Percentiles rank a stretch among this genome's conserved stretches.
These are phyloP conservation scores for Dolichoris vasculosae DNA, from an alignment of 1,140 invertebrate genomes.

Conservation along the genomic window DNA sequence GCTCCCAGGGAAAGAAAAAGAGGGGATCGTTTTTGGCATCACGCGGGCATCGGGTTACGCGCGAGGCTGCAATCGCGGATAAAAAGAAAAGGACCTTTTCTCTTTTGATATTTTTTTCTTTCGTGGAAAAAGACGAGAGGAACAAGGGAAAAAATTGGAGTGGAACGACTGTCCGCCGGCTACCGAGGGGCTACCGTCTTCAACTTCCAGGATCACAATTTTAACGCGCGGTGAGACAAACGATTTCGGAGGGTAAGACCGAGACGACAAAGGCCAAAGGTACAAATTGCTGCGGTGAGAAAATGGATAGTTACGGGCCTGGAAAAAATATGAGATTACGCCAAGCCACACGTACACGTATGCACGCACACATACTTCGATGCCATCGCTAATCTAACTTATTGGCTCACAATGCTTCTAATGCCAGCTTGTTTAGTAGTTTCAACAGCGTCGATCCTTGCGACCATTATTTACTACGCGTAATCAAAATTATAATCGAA, in stretches of 20 bases:
- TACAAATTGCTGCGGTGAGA: not conserved
- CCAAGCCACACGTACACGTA: not conserved
- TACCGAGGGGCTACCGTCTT: not conserved
- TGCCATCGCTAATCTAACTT: not conserved
- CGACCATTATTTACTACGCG: too few relatives aligned
- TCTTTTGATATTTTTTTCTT: conserved; percentile 26
- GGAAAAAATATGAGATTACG: conserved; percentile 18
- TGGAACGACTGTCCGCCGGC: not conserved
- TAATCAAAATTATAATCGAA: too few relatives aligned
- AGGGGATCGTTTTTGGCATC: conserved; percentile 15
- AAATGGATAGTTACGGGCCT: not conserved
- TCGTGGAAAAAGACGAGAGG: not conserved
- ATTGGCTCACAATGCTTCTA: not conserved
- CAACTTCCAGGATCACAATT: not conserved
- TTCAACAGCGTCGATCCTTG: too few relatives aligned
- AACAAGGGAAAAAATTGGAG: conserved; percentile 17
- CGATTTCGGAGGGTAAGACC: not conserved
- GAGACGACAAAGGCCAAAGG: not conserved
- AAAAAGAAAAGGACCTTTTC: not conserved
- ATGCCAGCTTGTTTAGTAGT: too few relatives aligned
- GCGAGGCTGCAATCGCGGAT: not conserved
- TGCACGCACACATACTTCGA: not conserved
- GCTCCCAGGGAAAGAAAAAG: not conserved
- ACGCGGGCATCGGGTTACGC: conserved; percentile 34
- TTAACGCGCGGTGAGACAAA: not conserved